phyloP scores from a whole-genome alignment of 2,113 vertebrate genomes.

The Verasper variegatus region DNA sequence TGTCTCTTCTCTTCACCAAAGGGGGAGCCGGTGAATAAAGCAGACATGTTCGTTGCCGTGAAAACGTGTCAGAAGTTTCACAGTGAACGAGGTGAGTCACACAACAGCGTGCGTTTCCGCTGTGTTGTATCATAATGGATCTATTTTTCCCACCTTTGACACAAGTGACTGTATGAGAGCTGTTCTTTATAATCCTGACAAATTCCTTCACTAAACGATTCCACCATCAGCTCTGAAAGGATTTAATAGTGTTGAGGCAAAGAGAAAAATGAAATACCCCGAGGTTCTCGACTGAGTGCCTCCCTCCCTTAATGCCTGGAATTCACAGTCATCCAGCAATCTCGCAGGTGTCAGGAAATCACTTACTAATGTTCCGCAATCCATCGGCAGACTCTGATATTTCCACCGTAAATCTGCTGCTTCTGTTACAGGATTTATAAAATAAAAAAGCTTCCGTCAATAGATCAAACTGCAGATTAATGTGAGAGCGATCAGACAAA shows the following conservation, averaged over 20 bases:
- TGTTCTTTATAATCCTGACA: slow-evolving; percentile 8
- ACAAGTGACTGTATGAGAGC: slow-evolving; percentile 20
- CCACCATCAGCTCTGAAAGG: slow-evolving; percentile 8
- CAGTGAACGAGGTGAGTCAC: slow-evolving; percentile 91
- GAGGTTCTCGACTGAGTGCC: not conserved
- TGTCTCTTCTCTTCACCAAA: slow-evolving; percentile 60
- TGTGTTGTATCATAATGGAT: slow-evolving; percentile 38
- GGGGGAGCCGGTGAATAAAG: slow-evolving; percentile 88
- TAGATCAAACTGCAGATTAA: slow-evolving; percentile 46
- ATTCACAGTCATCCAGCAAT: slow-evolving; percentile 9
- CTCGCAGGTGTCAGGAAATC: slow-evolving; percentile 11
- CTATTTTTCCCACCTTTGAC: slow-evolving; percentile 37
- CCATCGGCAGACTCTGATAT: slow-evolving; percentile 17
- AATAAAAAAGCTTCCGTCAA: slow-evolving; percentile 33
- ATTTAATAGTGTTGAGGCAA: not conserved
- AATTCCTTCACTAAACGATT: slow-evolving; percentile 4
- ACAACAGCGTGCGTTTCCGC: not conserved
- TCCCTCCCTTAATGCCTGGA: slow-evolving; percentile 1
- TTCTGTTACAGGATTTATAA: slow-evolving; percentile 28
- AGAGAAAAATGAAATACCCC: not conserved
- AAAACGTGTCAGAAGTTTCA: slow-evolving; percentile 98
- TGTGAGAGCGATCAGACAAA: slow-evolving; percentile 25
- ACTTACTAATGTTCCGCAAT: not conserved
- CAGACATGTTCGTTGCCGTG: slow-evolving; percentile 93
- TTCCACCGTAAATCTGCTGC: slow-evolving; percentile 27